phyloP scores from a whole-genome alignment of 2,797 vertebrate genomes.

The Artibeus jamaicensis region DNA sequence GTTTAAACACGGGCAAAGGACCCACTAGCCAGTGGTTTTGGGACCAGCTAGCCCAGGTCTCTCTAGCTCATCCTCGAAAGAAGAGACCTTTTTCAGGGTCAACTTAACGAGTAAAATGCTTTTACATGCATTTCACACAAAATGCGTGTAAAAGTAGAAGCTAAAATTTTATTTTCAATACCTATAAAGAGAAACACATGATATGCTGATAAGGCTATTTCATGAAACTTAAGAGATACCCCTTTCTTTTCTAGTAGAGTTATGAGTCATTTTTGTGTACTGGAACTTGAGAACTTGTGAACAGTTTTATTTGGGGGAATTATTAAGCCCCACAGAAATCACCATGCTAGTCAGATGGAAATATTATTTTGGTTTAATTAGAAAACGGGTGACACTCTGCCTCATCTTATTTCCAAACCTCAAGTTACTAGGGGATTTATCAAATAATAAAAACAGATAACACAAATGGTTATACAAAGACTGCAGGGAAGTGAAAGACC shows the following conservation, averaged over 20 bases:
- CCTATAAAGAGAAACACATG: neutral
- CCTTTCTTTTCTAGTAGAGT: neutral
- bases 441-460: neutral
- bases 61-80: neutral
- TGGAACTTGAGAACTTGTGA: neutral
- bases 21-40: neutral
- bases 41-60: neutral
- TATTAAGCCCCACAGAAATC: neutral
- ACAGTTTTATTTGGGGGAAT: conserved; percentile 10
- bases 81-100: neutral
- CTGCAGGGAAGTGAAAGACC: neutral
- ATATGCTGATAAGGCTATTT: neutral
- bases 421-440: neutral
- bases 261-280: neutral
- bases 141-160: neutral
- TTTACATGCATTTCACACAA: too few relatives aligned
- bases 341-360: neutral
- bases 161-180: conserved; percentile 1
- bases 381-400: neutral
- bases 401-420: neutral
- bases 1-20: neutral
- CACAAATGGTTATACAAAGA: neutral
- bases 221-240: neutral
- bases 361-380: conserved; percentile 11
- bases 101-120: too few relatives aligned